Percentiles rank a stretch among this genome's conserved stretches.
Evolutionary conservation across 1,140 invertebrate genomes (phyloP).

Genomic region (Drosophila biarmipes): DNA sequence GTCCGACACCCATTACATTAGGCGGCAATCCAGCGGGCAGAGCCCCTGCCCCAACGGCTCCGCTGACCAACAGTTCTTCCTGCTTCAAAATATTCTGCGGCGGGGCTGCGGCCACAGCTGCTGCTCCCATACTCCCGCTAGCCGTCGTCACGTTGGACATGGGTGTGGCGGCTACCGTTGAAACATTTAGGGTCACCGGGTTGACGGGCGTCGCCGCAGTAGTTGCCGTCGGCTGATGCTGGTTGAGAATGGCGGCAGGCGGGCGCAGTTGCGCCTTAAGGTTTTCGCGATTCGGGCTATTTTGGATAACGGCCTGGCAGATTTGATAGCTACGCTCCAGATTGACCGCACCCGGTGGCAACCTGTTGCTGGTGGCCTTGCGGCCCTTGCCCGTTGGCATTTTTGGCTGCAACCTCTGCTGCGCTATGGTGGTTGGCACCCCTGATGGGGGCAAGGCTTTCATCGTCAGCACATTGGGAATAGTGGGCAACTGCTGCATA

Average conservation of each 20-base stretch:
- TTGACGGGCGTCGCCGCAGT: slow-evolving; percentile 26
- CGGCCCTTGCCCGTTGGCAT: slow-evolving; percentile 82
- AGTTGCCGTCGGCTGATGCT: slow-evolving; percentile 69
- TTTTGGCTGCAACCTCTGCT: slow-evolving; percentile 81
- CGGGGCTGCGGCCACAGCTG: slow-evolving; percentile 46
- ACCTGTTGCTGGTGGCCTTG: slow-evolving; percentile 87
- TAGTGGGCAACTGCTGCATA: slow-evolving; percentile 34
- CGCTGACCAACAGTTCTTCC: slow-evolving; percentile 60
- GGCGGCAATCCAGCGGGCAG: slow-evolving; percentile 65
- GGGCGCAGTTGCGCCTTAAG: slow-evolving; percentile 93
- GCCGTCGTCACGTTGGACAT: slow-evolving; percentile 54
- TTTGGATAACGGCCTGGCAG: slow-evolving; percentile 97
- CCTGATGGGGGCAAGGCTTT: slow-evolving; percentile 84
- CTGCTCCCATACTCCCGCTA: slow-evolving; percentile 39
- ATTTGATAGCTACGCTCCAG: slow-evolving; percentile 97
- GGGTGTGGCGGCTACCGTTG: slow-evolving; percentile 65
- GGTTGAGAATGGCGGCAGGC: slow-evolving; percentile 88
- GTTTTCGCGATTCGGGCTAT: slow-evolving; percentile 94
- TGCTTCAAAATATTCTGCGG: slow-evolving; percentile 65
- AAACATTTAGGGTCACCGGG: slow-evolving; percentile 51
- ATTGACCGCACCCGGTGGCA: slow-evolving; percentile 94
- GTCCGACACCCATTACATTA: slow-evolving; percentile 78
- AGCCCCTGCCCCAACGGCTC: slow-evolving; percentile 53
- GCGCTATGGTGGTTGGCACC: slow-evolving; percentile 82
- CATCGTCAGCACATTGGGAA: slow-evolving; percentile 62